These are phyloP conservation scores for Pocota personata DNA, from an alignment of 2,888 invertebrate genomes.

Conservation along the genomic window DNA sequence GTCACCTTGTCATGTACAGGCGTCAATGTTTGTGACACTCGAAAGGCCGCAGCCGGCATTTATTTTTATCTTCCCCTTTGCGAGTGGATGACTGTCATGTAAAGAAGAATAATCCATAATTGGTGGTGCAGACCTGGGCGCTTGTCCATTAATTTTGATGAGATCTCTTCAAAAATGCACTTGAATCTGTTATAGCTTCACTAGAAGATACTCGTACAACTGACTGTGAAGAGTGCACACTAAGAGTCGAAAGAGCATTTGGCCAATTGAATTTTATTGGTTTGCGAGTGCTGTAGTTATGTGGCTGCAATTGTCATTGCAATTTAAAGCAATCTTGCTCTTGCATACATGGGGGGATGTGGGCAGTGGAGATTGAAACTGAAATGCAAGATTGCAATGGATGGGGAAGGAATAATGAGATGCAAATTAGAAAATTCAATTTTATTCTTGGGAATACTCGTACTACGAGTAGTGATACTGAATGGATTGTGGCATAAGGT, in stretches of 20 bases:
- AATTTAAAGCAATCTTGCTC: constrained; percentile 19
- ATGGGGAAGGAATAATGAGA: constrained; percentile 5
- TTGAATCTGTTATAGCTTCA: neutral
- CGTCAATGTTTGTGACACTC: neutral
- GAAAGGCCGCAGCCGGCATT: too few relatives aligned
- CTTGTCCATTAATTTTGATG: constrained; percentile 32
- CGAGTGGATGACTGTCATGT: neutral
- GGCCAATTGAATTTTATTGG: constrained; percentile 50
- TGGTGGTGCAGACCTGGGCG: constrained; percentile 12
- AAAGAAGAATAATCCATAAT: constrained; percentile 18
- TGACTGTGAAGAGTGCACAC: neutral
- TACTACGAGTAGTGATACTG: neutral
- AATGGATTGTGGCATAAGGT: neutral
- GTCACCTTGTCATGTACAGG: neutral
- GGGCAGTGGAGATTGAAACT: neutral
- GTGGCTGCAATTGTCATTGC: constrained; percentile 33
- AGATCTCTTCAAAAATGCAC: constrained; percentile 32
- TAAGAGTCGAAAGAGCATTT: constrained; percentile 28
- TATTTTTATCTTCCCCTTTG: neutral
- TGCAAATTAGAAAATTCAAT: constrained; percentile 44
- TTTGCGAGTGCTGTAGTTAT: constrained; percentile 20
- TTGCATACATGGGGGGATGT: neutral
- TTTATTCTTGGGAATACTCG: neutral
- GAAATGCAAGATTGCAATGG: neutral
- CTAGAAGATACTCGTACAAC: constrained; percentile 12